phyloP scores from a whole-genome alignment of 2,888 invertebrate species.

The Glyphotaelius pellucidus region DNA sequence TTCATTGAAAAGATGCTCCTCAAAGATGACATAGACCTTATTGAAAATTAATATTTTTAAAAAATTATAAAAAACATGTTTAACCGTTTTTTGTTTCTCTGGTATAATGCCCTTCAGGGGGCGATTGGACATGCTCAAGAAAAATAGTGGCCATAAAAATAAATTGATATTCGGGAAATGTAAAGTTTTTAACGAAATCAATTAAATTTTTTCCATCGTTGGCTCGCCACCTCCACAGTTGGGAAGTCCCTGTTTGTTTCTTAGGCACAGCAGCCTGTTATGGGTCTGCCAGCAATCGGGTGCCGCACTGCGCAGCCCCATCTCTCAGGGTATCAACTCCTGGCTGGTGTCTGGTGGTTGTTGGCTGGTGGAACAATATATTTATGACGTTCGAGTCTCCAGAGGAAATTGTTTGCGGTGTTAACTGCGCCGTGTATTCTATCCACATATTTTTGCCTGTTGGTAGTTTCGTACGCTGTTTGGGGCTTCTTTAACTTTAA shows the following conservation, averaged over 20 bases:
- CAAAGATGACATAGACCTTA: too few species aligned
- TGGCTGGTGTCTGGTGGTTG: background rate
- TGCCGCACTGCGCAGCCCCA: conserved; percentile 43
- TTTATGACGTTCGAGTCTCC: conserved; percentile 60
- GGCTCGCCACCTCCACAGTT: background rate
- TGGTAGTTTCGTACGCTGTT: background rate
- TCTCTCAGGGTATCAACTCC: conserved; percentile 52
- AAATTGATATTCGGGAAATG: too few species aligned
- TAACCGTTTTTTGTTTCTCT: too few species aligned
- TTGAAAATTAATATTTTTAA: too few species aligned
- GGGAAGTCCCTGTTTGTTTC: background rate
- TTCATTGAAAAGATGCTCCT: too few species aligned
- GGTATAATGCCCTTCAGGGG: too few species aligned
- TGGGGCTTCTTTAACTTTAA: background rate
- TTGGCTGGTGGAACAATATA: conserved; percentile 46
- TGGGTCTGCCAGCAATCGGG: background rate
- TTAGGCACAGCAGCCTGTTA: background rate
- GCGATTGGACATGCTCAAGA: too few species aligned
- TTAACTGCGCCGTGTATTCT: conserved; percentile 44
- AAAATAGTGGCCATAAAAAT: too few species aligned
- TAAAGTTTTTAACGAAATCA: background rate
- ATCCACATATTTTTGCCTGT: background rate
- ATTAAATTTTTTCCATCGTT: background rate
- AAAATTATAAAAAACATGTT: too few species aligned
- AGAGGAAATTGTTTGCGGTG: conserved; percentile 63